Base-by-base conservation (phyloP, 2,888 invertebrate genomes). In the Diachrysia chrysitis region DNA sequence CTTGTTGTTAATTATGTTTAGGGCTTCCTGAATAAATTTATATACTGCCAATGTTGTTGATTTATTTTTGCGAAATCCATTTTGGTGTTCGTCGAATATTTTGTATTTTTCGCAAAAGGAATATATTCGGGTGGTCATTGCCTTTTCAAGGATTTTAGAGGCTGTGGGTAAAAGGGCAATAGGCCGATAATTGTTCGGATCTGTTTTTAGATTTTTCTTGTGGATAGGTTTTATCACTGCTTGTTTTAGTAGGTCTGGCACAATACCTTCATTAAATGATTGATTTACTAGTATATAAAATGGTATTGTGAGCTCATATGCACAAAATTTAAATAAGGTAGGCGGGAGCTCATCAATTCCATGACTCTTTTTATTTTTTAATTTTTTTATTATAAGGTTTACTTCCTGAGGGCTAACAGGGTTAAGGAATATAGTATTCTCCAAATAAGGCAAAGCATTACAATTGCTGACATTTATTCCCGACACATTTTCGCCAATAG, bases 201-300 rank as follows among this genome's bases (percentile, higher is more conserved):
- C 51, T 51, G n/a, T n/a, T n/a, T n/a, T n/a, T n/a, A n/a, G n/a
- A n/a, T n/a, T n/a, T n/a, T n/a, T n/a, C n/a, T n/a, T 51, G 51
- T 51, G 51, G n/a, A 51, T 51, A 23, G 51, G 51, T 51, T 51
- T 51, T 19, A 51, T 51, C 9, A 51, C 2, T 19, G 51, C 14
- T 19, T 51, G 14, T 51, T 51, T 51, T 51, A 51, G 19, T 51
- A 19, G 12, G 12, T 51, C 14, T 32, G 32, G 32, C 9, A 32
- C 32, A 9, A 32, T 1, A 32, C 32, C 32, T 32, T 32, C 32
- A 9, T 32, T 32, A 32, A 32, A 32, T 32, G 32, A 32, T 10
- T 32, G 32, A 9, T 32, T 32, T 32, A 32, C 9, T 32, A 32
- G 12, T 32, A 32, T 6, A 32, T 10, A 32, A 10, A 32, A 32